phyloP scores from a whole-genome alignment of 2,113 vertebrate species.

The Cromileptes altivelis region DNA sequence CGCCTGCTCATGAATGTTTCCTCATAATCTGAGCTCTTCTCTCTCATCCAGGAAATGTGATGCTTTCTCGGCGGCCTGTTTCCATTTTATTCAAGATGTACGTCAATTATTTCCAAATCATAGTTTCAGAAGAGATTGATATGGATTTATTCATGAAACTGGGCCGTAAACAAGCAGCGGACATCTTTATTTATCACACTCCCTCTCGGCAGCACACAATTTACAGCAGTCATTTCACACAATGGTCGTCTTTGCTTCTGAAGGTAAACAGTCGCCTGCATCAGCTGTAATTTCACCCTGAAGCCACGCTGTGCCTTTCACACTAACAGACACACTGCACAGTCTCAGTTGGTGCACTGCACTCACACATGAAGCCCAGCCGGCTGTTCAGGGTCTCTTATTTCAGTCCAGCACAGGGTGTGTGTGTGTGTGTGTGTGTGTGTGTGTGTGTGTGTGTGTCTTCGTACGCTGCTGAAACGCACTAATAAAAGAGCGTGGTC shows the following conservation, averaged over 20 bases:
- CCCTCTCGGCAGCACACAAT: background rate
- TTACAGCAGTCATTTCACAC: conserved; percentile 42
- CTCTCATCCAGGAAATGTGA: conserved; percentile 9
- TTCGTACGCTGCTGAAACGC: background rate
- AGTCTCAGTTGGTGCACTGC: background rate
- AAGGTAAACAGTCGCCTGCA: conserved; percentile 15
- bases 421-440: too few relatives aligned
- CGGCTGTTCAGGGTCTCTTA: conserved; percentile 4
- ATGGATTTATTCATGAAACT: conserved; percentile 73
- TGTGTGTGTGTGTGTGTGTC: background rate
- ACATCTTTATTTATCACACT: conserved; percentile 30
- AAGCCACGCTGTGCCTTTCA: background rate
- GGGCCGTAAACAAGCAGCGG: conserved; percentile 19
- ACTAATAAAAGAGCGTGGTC: background rate
- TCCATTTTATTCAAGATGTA: conserved; percentile 8
- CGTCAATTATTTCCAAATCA: conserved; percentile 47
- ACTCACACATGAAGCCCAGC: conserved; percentile 2
- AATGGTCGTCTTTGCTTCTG: conserved; percentile 15
- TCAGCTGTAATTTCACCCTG: conserved; percentile 12
- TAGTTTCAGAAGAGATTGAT: conserved; percentile 34
- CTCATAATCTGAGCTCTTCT: conserved; percentile 10
- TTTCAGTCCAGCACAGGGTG: conserved; percentile 16
- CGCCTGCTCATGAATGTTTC: background rate
- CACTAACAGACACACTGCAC: background rate
- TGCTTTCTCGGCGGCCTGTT: background rate